Conservation (phyloP, 1,140 invertebrate genomes). For the Asbolus verrucosus region DNA sequence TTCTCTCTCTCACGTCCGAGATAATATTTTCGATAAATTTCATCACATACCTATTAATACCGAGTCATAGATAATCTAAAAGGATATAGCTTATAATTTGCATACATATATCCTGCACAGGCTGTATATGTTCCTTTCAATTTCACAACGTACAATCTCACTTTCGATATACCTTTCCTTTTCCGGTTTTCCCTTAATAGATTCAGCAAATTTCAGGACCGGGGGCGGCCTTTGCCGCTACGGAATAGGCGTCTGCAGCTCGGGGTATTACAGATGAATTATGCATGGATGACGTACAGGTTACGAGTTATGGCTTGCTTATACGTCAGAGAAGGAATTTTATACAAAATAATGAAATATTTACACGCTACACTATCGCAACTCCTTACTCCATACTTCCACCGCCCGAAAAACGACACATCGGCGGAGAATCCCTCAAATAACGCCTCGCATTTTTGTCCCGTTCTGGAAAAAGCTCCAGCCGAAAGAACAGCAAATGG, state of each 20-base stretch:
- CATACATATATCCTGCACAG: conserved; percentile 20
- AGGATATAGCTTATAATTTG: conserved; percentile 21
- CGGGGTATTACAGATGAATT: conserved; percentile 50
- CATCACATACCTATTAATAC: conserved; percentile 28
- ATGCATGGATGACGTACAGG: conserved; percentile 49
- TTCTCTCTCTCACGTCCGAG: not conserved
- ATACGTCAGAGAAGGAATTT: conserved; percentile 48
- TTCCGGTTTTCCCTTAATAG: conserved; percentile 45
- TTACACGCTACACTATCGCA: conserved; percentile 14
- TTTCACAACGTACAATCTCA: conserved; percentile 46
- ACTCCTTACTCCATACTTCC: not conserved
- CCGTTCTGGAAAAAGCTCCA: too few relatives aligned
- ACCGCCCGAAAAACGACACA: too few relatives aligned
- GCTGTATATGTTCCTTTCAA: conserved; percentile 43
- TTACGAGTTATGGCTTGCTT: conserved; percentile 47
- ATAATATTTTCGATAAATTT: conserved; percentile 39
- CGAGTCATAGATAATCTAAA: conserved; percentile 13
- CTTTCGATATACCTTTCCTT: conserved; percentile 48
- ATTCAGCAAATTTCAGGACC: conserved; percentile 53
- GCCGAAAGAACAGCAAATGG: too few relatives aligned
- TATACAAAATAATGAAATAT: conserved; percentile 42
- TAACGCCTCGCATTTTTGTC: too few relatives aligned
- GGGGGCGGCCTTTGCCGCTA: conserved; percentile 33
- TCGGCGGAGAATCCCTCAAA: too few relatives aligned
- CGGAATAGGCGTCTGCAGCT: conserved; percentile 34